Base-by-base conservation (phyloP, 2,797 vertebrate species). In the Lutjanus argentimaculatus region DNA sequence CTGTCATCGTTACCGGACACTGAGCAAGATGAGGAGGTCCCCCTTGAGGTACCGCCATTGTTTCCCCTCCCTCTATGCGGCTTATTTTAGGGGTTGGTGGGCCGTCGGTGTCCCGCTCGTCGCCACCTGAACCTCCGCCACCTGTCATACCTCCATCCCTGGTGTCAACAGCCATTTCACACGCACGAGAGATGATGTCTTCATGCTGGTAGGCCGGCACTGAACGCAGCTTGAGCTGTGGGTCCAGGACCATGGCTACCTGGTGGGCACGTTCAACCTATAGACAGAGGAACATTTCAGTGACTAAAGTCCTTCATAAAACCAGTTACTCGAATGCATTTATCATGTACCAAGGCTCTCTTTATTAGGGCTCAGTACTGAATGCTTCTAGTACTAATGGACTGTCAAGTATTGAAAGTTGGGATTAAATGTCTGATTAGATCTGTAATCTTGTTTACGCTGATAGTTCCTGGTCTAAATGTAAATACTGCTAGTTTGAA, bases 191-290 rank as follows among this genome's bases (percentile, higher is more conserved):
- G 4, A 99, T 97, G 75, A 99, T 99, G 91, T 99, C 99, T 89
- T 99, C 99, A 0, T 99, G 99, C 92, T 99, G 98, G 92, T 99
- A 99, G 0, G 98, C 97, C 0, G 98, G 98, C n/a, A 99, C 98
- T 0, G 97, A 97, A 51, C 98, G 96, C 73, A 99, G 95, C 88
- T 99, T 99, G 86, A 99, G 97, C 92, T 99, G 98, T 1, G 99
- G 99, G 91, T 99, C 98, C 88, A 99, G 94, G 85, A 99, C 96
- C 98, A 99, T 99, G 76, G 99, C 99, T 13, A 99, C 98, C 90
- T 99, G 98, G 91, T 99, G 99, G 0, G 98, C 97, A 0, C 97
- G 96, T 85, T 99, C 98, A 70, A 99, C 97, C 94, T 95, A 57
- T 5, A 79, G 40, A 88, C 14, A 82, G 19, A 79, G 13, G 30